phyloP scores from a whole-genome alignment of 2,888 invertebrate species.

The Idaea biselata region DNA sequence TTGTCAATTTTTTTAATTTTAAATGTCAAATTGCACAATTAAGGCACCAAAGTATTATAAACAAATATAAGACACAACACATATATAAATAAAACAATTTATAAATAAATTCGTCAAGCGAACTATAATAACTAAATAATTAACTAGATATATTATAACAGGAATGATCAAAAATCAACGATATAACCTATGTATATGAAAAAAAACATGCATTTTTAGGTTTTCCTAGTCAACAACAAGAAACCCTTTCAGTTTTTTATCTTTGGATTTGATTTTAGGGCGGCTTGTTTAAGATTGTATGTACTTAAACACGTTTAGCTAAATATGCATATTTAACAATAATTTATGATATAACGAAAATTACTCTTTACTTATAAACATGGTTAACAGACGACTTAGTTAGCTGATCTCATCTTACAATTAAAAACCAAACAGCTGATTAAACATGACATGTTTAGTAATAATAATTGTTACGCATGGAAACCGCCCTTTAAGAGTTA shows the following conservation, averaged over 20 bases:
- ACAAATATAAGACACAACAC: slow-evolving; percentile 24
- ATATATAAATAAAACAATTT: slow-evolving; percentile 5
- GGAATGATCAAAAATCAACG: slow-evolving; percentile 1
- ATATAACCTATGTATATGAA: background rate
- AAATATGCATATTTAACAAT: no score
- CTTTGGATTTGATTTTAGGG: background rate
- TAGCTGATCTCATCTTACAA: no score
- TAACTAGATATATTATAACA: slow-evolving; percentile 8
- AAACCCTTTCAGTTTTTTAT: no score
- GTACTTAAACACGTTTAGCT: no score
- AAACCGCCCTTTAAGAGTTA: background rate
- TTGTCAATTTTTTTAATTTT: background rate
- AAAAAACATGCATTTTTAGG: background rate
- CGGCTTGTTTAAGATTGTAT: no score
- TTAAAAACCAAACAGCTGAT: no score
- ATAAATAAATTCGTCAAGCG: background rate
- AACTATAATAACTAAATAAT: slow-evolving; percentile 8
- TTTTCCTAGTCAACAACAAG: no score
- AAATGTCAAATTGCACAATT: slow-evolving; percentile 4
- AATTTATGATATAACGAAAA: no score
- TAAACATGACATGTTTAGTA: no score
- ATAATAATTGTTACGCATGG: no score
- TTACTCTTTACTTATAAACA: no score
- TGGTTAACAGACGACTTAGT: no score
- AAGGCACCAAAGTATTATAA: background rate